Conservation (phyloP, 2,113 vertebrate genomes). For the Caranx ignobilis region DNA sequence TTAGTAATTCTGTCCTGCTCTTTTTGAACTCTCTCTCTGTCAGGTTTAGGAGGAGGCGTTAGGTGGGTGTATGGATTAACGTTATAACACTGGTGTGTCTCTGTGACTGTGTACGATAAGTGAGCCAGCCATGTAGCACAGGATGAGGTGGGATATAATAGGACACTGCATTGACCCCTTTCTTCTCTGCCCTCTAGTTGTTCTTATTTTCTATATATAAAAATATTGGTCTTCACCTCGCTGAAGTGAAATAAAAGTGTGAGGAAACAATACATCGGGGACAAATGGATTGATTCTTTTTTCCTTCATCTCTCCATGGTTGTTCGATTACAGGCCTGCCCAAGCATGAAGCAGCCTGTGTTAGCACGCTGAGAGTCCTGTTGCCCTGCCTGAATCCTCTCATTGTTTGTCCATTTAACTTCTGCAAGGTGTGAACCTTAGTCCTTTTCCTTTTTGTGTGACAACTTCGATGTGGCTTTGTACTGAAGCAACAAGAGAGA, state of each 20-base stretch:
- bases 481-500: slow-evolving; percentile 17
- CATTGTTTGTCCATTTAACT: slow-evolving; percentile 5
- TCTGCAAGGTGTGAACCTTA: slow-evolving; percentile 19
- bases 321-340: slow-evolving; percentile 9
- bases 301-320: neutral
- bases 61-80: slow-evolving; percentile 46
- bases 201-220: neutral
- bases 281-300: neutral
- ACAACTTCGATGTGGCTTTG: slow-evolving; percentile 16
- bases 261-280: neutral
- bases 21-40: slow-evolving; percentile 42
- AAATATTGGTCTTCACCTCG: neutral
- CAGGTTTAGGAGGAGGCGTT: slow-evolving; percentile 31
- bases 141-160: neutral
- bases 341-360: neutral
- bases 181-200: neutral
- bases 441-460: slow-evolving; percentile 20
- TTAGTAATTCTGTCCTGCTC: slow-evolving; percentile 35
- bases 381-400: slow-evolving; percentile 4
- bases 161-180: neutral
- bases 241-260: neutral
- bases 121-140: neutral
- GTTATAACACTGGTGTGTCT: slow-evolving; percentile 29
- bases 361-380: neutral
- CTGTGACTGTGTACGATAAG: slow-evolving; percentile 29